phyloP scores from a whole-genome alignment of 2,113 vertebrate species.

The Rissa tridactyla region DNA sequence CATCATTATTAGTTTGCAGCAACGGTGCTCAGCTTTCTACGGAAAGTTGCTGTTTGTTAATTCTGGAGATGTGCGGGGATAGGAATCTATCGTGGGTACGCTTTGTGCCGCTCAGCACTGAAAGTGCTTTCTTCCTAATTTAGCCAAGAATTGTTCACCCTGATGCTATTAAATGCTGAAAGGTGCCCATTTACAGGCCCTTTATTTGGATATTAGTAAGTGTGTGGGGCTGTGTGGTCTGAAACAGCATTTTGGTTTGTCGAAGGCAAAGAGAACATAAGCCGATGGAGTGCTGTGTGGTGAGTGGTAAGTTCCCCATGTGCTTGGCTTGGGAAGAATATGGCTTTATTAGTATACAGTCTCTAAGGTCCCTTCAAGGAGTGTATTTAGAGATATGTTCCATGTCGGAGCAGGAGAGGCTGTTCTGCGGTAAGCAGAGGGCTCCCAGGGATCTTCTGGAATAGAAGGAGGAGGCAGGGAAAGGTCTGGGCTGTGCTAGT shows the following conservation, averaged over 20 bases:
- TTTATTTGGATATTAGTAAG: background rate
- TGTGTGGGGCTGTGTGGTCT: background rate
- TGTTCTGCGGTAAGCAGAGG: background rate
- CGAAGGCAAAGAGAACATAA: background rate
- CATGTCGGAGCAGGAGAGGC: rapidly evolving
- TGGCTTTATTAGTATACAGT: background rate
- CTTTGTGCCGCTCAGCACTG: background rate
- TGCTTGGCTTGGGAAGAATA: background rate
- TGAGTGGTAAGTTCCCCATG: background rate
- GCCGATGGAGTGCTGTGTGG: background rate
- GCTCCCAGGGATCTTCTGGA: background rate
- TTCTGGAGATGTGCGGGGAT: background rate
- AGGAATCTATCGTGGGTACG: background rate
- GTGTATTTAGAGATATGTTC: background rate
- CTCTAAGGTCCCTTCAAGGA: background rate
- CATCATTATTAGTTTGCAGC: background rate
- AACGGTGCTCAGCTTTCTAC: background rate
- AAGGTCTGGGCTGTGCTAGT: background rate
- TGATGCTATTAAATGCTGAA: background rate
- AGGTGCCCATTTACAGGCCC: background rate
- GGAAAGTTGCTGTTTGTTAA: constrained; percentile 37
- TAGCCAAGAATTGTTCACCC: background rate
- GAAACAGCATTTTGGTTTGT: background rate
- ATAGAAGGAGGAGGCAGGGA: background rate
- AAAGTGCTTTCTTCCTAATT: background rate